Evolutionary conservation across 2,797 vertebrate species (phyloP), one percentile per base, ranked within the genome.

Genomic region (Gadopsis marmoratus): DNA sequence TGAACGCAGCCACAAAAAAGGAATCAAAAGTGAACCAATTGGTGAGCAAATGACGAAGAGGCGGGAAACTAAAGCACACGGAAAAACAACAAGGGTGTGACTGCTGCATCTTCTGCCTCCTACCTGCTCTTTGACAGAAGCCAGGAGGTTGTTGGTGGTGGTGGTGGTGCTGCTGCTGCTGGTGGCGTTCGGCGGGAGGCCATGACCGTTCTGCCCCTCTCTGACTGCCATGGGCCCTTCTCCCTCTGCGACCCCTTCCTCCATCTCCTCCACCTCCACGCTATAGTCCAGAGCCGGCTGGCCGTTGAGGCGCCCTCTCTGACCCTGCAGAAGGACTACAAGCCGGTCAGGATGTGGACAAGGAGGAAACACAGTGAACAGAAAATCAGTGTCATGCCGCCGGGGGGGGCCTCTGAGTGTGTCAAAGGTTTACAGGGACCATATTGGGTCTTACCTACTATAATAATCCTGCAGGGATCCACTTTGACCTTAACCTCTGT

Each of bases 111-210:
- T 33, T 26, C 59, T 37, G 70, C 48, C 35, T 63, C 76, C 64
- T 92, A 96, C 98, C 97, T 99, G 98, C 92, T 99, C 98, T 95
- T 99, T 99, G 41, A 99, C 98, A 21, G 98, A 99, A 67, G 98
- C 98, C 89, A 99, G 88, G 84, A 99, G 97, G 93, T 96, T 99
- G n/a, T 93, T 98, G 89, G 98, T 97, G 81, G 97, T 97, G 73
- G 95, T 77, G 63, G 59, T 71, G 74, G 2, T 96, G 9, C 95
- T 95, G 90, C 94, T 95, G 86, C 95, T 95, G 83, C 95, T 95
- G 76, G 67, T 71, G 65, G 79, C 56, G 62, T 96, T 96, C 9
- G 92, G 76, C 81, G 93, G 96, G 94, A 96, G 96, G 93, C 95
- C 91, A 14, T 93, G 95, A 90, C 92, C 93, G 53, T 95, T 90